These are phyloP conservation scores for Leucophora obtusa DNA, from an alignment of 2,888 invertebrate genomes.

Conservation along the genomic window DNA sequence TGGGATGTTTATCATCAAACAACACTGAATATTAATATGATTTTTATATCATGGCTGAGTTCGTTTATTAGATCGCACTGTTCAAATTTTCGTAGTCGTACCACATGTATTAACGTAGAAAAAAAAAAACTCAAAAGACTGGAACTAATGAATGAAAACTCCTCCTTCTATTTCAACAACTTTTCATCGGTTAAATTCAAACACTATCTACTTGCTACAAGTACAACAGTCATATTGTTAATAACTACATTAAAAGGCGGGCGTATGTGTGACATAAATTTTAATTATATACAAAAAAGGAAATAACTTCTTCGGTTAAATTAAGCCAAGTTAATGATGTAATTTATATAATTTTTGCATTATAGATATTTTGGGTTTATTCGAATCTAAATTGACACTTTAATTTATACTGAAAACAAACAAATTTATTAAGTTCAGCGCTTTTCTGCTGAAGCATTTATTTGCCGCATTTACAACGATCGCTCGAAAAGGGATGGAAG, in stretches of 20 bases:
- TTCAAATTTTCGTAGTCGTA: neutral
- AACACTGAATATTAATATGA: too few relatives aligned
- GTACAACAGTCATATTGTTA: conserved; percentile 1
- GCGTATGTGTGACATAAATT: conserved; percentile 61
- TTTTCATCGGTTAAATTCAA: conserved; percentile 36
- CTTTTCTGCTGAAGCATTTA: too few relatives aligned
- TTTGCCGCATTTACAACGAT: too few relatives aligned
- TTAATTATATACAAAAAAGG: conserved; percentile 56
- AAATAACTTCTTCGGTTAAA: conserved; percentile 61
- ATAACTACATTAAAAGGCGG: conserved; percentile 31
- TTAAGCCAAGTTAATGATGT: conserved; percentile 25
- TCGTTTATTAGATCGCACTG: neutral
- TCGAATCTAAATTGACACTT: too few relatives aligned
- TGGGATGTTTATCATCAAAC: too few relatives aligned
- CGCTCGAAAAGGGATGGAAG: too few relatives aligned
- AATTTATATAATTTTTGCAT: neutral
- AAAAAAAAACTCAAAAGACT: conserved; percentile 29
- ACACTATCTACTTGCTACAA: conserved; percentile 10
- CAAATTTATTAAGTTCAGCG: too few relatives aligned
- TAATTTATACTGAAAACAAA: too few relatives aligned
- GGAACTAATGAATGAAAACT: conserved; percentile 52
- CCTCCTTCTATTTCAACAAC: conserved; percentile 41
- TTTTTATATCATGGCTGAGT: neutral
- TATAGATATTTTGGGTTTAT: too few relatives aligned
- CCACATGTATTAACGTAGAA: neutral